Evolutionary conservation across 2,888 invertebrate genomes (phyloP).

Genomic region (Thumatha senex): DNA sequence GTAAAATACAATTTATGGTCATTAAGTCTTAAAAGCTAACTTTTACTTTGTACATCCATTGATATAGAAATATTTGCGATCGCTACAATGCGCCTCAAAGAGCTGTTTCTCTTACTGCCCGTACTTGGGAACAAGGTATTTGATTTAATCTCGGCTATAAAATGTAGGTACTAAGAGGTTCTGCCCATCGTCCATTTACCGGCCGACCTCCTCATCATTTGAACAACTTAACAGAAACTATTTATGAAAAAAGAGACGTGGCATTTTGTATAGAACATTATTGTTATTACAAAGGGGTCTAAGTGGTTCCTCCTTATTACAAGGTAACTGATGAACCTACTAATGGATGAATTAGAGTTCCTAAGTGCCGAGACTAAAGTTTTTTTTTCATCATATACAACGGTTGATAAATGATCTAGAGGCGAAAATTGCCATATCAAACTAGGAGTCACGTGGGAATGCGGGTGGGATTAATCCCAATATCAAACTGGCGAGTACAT

Average conservation of each 20-base stretch:
- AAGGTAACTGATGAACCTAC: no score
- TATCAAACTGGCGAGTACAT: no score
- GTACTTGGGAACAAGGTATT: slow-evolving; percentile 23
- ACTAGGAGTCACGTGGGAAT: no score
- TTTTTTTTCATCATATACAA: no score
- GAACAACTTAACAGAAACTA: slow-evolving; percentile 10
- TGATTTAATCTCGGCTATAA: slow-evolving; percentile 37
- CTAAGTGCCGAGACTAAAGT: no score
- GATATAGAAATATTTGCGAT: slow-evolving; percentile 3
- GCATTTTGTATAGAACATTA: no score
- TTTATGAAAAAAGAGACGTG: background rate
- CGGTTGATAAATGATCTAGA: no score
- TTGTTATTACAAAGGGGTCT: no score
- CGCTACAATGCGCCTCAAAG: slow-evolving; percentile 3
- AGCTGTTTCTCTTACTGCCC: slow-evolving; percentile 7
- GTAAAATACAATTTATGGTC: background rate
- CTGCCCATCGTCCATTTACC: slow-evolving; percentile 30
- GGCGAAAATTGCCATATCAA: no score
- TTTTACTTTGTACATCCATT: slow-evolving; percentile 1
- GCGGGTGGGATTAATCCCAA: no score
- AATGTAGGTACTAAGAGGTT: slow-evolving; percentile 33
- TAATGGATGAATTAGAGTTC: no score
- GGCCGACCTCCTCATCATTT: slow-evolving; percentile 27
- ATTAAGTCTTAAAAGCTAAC: slow-evolving; percentile 2
- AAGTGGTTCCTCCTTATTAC: no score